Conservation (phyloP, 2,888 invertebrate genomes). For the Podotricha telesiphe region DNA sequence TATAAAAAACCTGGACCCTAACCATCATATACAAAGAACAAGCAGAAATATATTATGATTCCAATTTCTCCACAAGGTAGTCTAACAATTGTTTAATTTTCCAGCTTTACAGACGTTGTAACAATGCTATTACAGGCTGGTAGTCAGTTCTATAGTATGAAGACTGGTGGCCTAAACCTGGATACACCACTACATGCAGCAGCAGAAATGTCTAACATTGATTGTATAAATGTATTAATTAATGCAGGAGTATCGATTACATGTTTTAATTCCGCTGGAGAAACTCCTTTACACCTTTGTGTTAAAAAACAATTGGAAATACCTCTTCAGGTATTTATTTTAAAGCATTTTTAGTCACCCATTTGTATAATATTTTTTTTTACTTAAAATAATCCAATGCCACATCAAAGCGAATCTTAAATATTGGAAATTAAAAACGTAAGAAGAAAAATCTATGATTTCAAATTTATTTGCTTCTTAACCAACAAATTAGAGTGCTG, state of each 20-base stretch:
- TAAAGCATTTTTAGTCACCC: too few species aligned
- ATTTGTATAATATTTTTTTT: too few species aligned
- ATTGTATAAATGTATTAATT: conserved; percentile 70
- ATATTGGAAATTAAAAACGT: background rate
- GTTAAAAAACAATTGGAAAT: conserved; percentile 71
- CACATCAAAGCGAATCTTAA: too few species aligned
- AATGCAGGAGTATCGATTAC: conserved; percentile 69
- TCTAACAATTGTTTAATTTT: background rate
- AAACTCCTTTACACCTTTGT: conserved; percentile 80
- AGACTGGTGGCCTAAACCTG: conserved; percentile 50
- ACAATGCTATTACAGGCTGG: conserved; percentile 61
- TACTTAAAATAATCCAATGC: too few species aligned
- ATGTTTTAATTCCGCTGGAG: conserved; percentile 69
- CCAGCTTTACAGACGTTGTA: conserved; percentile 61
- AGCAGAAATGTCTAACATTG: conserved; percentile 69
- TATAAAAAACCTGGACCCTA: too few species aligned
- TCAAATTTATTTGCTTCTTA: background rate
- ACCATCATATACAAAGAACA: too few species aligned
- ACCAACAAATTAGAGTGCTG: too few species aligned
- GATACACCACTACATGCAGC: conserved; percentile 82
- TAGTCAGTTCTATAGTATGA: conserved; percentile 59
- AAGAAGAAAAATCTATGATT: background rate
- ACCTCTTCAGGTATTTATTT: conserved; percentile 63
- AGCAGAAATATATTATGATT: too few species aligned
- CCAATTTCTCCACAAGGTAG: too few species aligned